phyloP scores from a whole-genome alignment of 92 coral and sea anemone genomes.

The Actinostola sp. region DNA sequence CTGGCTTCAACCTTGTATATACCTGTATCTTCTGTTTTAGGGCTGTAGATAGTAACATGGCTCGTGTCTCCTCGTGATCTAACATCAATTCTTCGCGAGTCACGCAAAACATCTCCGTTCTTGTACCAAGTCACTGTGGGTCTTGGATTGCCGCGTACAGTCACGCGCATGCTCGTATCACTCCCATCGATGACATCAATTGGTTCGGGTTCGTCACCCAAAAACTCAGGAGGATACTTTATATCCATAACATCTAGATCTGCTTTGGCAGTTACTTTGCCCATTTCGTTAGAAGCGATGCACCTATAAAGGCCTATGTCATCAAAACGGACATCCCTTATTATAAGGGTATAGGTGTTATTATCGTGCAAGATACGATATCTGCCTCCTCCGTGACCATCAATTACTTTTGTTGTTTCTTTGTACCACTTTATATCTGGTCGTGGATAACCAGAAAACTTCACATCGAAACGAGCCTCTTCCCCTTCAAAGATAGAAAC shows the following conservation, averaged over 20 bases:
- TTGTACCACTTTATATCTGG: conserved; percentile 73
- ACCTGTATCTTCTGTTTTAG: conserved; percentile 82
- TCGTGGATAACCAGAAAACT: conserved; percentile 39
- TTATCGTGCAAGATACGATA: conserved; percentile 42
- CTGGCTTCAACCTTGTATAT: conserved; percentile 75
- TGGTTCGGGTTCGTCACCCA: conserved; percentile 75
- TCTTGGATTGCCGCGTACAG: conserved; percentile 77
- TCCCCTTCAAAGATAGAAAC: conserved; percentile 53
- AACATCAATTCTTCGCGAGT: conserved; percentile 74
- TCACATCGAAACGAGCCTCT: conserved; percentile 54
- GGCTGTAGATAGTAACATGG: conserved; percentile 70
- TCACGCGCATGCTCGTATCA: conserved; percentile 75
- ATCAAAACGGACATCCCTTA: conserved; percentile 49
- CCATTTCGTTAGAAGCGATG: conserved; percentile 75
- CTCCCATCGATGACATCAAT: conserved; percentile 65
- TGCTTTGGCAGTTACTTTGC: conserved; percentile 66
- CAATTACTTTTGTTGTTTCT: conserved; percentile 47
- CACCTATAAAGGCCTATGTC: conserved; percentile 78
- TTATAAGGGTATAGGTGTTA: conserved; percentile 50
- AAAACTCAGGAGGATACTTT: conserved; percentile 74
- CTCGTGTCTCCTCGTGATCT: conserved; percentile 72
- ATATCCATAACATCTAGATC: conserved; percentile 74
- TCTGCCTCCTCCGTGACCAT: conserved; percentile 54
- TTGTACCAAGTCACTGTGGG: conserved; percentile 81
- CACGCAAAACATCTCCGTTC: conserved; percentile 61